A percentile compares a stretch with the other conserved stretches of the same genome.
Evolutionary conservation across 2,888 invertebrate genomes (phyloP).

Genomic region (Polyommatus iphigenia): DNA sequence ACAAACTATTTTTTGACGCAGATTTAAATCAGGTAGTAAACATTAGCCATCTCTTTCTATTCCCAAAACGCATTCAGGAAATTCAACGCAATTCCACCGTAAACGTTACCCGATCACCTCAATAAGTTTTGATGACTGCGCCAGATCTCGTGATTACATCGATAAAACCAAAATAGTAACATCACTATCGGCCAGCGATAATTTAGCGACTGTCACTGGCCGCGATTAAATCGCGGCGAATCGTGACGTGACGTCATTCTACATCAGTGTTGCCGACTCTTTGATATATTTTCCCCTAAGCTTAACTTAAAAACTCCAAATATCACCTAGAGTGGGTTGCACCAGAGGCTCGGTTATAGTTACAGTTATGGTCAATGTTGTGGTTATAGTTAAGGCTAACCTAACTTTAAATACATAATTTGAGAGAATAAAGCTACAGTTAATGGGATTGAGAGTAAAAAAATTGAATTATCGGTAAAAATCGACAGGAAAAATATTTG

Average conservation of each 20-base stretch:
- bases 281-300: background rate
- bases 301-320: background rate
- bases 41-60: background rate
- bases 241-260: constrained; percentile 66
- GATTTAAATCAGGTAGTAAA: background rate
- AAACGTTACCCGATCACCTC: constrained; percentile 28
- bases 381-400: too few relatives aligned
- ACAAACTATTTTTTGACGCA: background rate
- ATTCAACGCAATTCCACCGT: background rate
- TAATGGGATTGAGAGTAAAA: too few relatives aligned
- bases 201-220: constrained; percentile 56
- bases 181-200: constrained; percentile 38
- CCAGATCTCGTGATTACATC: constrained; percentile 41
- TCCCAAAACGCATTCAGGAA: constrained; percentile 5
- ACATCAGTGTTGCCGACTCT: background rate
- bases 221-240: constrained; percentile 58
- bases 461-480: too few relatives aligned
- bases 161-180: constrained; percentile 44
- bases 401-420: too few relatives aligned
- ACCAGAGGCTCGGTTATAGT: too few relatives aligned
- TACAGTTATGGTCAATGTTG: too few relatives aligned
- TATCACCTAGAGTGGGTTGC: too few relatives aligned
- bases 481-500: too few relatives aligned
- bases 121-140: constrained; percentile 41
- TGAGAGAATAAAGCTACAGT: too few relatives aligned